Evolutionary conservation across 2,797 vertebrate genomes (phyloP).

Genomic region (Malurus leucopterus): DNA sequence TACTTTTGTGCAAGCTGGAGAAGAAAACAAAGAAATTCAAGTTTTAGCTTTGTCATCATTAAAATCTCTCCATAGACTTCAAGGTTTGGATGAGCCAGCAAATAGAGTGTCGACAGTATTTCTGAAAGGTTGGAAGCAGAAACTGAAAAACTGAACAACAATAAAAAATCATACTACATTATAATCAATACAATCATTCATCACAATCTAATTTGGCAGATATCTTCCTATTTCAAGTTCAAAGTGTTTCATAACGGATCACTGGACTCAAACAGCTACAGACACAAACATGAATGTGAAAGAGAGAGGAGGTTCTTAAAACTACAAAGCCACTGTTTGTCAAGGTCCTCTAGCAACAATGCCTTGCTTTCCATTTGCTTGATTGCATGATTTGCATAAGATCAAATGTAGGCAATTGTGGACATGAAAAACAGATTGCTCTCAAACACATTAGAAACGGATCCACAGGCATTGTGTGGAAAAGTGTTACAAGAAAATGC

Average conservation of each 20-base stretch:
- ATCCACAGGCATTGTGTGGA: conserved; percentile 57
- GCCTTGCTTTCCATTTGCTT: conserved; percentile 68
- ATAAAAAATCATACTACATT: conserved; percentile 1
- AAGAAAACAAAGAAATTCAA: neutral
- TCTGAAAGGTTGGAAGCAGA: neutral
- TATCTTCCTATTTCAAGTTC: conserved; percentile 3
- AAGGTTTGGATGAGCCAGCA: neutral
- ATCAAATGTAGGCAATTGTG: conserved; percentile 65
- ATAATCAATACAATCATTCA: neutral
- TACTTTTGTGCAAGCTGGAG: accelerated
- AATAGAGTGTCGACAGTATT: neutral
- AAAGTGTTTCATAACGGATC: conserved; percentile 4
- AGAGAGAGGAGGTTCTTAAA: conserved; percentile 13
- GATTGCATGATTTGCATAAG: conserved; percentile 73
- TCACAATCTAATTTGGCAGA: neutral
- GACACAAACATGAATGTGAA: conserved; percentile 23
- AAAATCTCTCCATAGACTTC: neutral
- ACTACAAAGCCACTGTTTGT: conserved; percentile 47
- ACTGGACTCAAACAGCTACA: conserved; percentile 17
- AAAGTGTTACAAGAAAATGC: conserved; percentile 62
- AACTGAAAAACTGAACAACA: neutral
- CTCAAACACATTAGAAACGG: conserved; percentile 57
- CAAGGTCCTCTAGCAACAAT: conserved; percentile 45
- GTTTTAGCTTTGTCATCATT: neutral
- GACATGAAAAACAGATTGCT: conserved; percentile 63